phyloP scores from a whole-genome alignment of 2,888 invertebrate species.

The Dexiosoma caninum region DNA sequence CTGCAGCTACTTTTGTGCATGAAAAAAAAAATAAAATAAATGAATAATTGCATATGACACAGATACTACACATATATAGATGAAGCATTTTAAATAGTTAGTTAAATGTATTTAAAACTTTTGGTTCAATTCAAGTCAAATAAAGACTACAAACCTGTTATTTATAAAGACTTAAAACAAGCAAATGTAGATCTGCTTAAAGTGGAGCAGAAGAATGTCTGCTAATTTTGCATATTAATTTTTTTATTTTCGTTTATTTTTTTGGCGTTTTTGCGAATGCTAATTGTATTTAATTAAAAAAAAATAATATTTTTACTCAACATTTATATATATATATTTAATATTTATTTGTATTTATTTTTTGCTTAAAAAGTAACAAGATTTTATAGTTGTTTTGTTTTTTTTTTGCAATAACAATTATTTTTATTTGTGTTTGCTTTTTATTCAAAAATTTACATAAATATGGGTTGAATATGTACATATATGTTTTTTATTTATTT shows the following conservation, averaged over 20 bases:
- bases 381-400: too few relatives aligned
- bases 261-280: neutral
- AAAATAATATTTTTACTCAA: too few relatives aligned
- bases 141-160: neutral
- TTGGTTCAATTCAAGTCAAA: neutral
- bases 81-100: neutral
- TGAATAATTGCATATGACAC: neutral
- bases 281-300: too few relatives aligned
- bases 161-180: neutral
- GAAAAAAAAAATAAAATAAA: neutral
- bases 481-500: too few relatives aligned
- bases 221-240: neutral
- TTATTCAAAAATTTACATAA: neutral
- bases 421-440: too few relatives aligned
- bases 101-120: neutral
- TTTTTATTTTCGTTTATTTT: neutral
- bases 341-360: too few relatives aligned
- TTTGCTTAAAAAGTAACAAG: too few relatives aligned
- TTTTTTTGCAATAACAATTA: too few relatives aligned
- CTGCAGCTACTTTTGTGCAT: neutral
- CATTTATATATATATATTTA: too few relatives aligned
- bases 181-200: neutral
- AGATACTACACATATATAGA: neutral
- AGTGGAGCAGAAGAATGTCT: neutral
- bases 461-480: too few relatives aligned